phyloP scores from a whole-genome alignment of 2,888 invertebrate species.

The Acleris laterana region DNA sequence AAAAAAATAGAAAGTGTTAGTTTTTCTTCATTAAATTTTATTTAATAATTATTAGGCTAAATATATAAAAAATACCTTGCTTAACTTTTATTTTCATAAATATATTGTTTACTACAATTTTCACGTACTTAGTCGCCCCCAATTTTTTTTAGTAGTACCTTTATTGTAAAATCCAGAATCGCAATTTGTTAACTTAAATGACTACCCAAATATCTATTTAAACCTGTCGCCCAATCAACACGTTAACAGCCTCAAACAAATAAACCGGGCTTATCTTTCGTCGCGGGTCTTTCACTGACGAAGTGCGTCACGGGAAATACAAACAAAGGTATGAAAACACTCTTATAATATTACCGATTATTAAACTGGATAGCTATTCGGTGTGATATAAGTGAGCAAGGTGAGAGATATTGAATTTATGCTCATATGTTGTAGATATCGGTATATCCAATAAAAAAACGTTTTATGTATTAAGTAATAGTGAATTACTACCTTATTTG shows the following conservation, averaged over 20 bases:
- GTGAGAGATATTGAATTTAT: neutral
- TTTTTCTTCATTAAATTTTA: too few species aligned
- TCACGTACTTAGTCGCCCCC: too few species aligned
- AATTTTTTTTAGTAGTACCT: too few species aligned
- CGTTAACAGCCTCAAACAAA: conserved; percentile 9
- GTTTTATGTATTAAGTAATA: too few species aligned
- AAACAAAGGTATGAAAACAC: conserved; percentile 33
- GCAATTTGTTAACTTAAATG: neutral
- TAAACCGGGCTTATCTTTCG: conserved; percentile 11
- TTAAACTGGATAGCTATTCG: conserved; percentile 1
- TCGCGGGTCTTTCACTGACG: conserved; percentile 4
- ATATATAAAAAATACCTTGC: too few species aligned
- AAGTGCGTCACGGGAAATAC: conserved; percentile 30
- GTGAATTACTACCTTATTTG: too few species aligned
- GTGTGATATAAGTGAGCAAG: neutral
- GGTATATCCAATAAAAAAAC: too few species aligned
- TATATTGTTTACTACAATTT: too few species aligned
- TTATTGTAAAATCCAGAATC: too few species aligned
- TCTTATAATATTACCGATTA: conserved; percentile 18
- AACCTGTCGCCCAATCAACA: neutral
- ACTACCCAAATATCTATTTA: neutral
- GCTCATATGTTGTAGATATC: neutral
- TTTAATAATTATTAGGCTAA: too few species aligned
- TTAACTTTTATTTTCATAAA: too few species aligned
- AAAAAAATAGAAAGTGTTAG: too few species aligned